These are phyloP conservation scores for Aphis gossypii DNA, from an alignment of 1,140 invertebrate species.

Conservation along the genomic window DNA sequence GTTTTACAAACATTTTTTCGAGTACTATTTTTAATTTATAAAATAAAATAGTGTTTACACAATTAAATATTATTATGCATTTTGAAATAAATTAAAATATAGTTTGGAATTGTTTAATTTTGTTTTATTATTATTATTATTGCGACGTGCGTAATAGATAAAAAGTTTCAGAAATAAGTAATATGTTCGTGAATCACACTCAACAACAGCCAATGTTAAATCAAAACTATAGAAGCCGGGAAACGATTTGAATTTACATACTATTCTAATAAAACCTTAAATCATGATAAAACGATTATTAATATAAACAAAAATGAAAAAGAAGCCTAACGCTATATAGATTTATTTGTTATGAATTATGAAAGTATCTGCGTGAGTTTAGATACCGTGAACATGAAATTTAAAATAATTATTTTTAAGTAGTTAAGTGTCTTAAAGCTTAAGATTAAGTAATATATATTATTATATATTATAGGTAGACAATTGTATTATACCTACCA, in stretches of 20 bases:
- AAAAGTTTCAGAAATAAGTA: background rate
- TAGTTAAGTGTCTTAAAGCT: background rate
- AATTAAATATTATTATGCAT: background rate
- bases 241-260: constrained; percentile 25
- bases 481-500: background rate
- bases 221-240: background rate
- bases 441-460: background rate
- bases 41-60: background rate
- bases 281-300: background rate
- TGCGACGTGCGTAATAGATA: background rate
- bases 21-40: background rate
- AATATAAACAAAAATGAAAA: background rate
- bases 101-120: background rate
- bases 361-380: background rate
- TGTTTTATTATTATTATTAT: background rate
- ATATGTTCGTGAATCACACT: background rate
- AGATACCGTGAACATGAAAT: background rate
- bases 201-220: background rate
- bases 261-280: constrained; percentile 30
- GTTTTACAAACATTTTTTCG: background rate
- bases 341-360: background rate
- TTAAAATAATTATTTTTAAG: background rate
- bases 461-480: background rate
- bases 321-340: background rate
- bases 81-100: background rate